phyloP scores from a whole-genome alignment of 1,140 invertebrate genomes.

The Lepidurus packardi region DNA sequence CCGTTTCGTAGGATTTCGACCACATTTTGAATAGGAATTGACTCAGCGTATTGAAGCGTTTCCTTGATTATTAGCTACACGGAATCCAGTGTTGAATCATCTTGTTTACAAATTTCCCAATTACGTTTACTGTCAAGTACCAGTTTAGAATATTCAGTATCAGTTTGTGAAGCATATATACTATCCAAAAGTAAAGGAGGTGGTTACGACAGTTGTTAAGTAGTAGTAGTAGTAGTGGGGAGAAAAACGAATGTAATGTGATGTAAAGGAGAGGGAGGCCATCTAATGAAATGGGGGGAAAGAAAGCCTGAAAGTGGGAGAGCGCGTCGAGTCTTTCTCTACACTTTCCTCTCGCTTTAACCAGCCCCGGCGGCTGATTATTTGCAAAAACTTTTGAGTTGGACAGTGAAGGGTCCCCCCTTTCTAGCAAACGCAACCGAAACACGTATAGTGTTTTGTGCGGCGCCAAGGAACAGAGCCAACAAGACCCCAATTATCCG shows the following conservation, averaged over 20 bases:
- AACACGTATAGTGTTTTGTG: background rate
- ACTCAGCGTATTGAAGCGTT: no score
- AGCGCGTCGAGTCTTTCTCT: background rate
- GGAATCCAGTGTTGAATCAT: background rate
- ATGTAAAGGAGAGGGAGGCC: background rate
- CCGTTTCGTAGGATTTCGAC: no score
- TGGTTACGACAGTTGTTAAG: background rate
- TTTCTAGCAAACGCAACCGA: background rate
- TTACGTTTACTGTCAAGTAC: background rate
- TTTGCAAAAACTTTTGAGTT: background rate
- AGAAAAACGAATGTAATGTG: background rate
- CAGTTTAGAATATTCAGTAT: background rate
- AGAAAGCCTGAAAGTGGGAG: background rate
- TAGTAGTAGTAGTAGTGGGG: background rate
- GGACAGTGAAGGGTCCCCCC: background rate
- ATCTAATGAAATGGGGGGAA: background rate
- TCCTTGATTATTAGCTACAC: no score
- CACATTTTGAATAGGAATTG: no score
- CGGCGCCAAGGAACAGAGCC: background rate
- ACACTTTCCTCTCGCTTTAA: background rate
- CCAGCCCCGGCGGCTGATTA: constrained; percentile 7
- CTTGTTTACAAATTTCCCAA: background rate
- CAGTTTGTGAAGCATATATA: background rate
- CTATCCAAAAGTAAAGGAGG: background rate
- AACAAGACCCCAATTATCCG: background rate